Percentiles rank a stretch among this genome's conserved stretches.
phyloP scores from a whole-genome alignment of 2,888 invertebrate genomes.

The Heliconius ismenius region DNA sequence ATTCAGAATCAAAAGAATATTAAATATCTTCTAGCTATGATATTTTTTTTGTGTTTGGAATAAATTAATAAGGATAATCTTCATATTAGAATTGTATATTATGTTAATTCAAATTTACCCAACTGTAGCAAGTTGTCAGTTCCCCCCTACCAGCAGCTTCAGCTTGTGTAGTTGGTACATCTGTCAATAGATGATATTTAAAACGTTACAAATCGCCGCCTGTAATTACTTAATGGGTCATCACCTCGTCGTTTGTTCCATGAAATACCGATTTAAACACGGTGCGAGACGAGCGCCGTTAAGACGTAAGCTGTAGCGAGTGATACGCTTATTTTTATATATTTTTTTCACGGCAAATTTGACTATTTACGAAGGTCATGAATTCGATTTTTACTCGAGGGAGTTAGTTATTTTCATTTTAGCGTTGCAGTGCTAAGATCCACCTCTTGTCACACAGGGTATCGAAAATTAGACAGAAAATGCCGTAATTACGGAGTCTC shows the following conservation, averaged over 20 bases:
- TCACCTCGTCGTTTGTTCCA: conserved; percentile 54
- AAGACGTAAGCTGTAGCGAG: conserved; percentile 42
- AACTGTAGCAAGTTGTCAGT: too few species aligned
- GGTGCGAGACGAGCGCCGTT: conserved; percentile 54
- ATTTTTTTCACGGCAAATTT: background rate
- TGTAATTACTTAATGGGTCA: conserved; percentile 67
- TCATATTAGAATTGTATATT: too few species aligned
- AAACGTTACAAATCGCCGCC: conserved; percentile 41
- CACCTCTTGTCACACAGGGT: too few species aligned
- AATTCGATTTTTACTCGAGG: background rate
- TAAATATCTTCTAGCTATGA: too few species aligned
- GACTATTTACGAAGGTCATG: background rate
- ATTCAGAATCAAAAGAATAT: too few species aligned
- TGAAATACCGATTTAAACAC: conserved; percentile 73
- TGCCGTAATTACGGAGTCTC: too few species aligned
- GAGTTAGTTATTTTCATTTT: too few species aligned
- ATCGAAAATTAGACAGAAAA: too few species aligned
- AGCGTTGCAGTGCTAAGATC: too few species aligned
- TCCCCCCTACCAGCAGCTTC: background rate
- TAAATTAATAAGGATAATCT: too few species aligned
- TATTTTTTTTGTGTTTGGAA: too few species aligned
- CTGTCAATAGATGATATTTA: conserved; percentile 38
- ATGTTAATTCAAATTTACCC: too few species aligned
- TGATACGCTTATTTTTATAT: background rate
- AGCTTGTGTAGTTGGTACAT: conserved; percentile 8